phyloP scores from a whole-genome alignment of 2,113 vertebrate genomes.

The Festucalex cinctus region DNA sequence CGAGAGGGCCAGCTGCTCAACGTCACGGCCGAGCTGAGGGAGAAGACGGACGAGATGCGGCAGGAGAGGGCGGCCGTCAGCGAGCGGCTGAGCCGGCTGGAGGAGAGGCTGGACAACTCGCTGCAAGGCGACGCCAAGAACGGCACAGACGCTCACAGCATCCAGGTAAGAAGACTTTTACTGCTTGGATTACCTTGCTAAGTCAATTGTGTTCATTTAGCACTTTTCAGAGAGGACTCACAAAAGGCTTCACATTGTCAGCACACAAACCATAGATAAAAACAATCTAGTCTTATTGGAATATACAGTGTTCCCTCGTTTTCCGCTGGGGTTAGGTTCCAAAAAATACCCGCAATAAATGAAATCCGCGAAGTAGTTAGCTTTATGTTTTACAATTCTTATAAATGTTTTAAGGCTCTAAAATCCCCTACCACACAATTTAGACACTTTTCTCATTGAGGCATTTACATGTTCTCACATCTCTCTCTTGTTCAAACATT shows the following conservation, averaged over 20 bases:
- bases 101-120: conserved; percentile 69
- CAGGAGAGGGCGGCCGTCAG: conserved; percentile 66
- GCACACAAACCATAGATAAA: neutral
- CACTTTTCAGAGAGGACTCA: neutral
- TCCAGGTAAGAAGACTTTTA: conserved; percentile 63
- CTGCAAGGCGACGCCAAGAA: conserved; percentile 55
- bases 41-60: conserved; percentile 72
- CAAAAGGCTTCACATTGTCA: neutral
- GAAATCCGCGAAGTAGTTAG: no score
- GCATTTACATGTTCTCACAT: no score
- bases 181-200: neutral
- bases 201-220: neutral
- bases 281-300: neutral
- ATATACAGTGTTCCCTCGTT: no score
- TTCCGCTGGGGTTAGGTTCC: no score
- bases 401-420: no score
- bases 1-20: conserved; percentile 72
- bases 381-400: no score
- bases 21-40: conserved; percentile 66
- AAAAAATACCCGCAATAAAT: no score
- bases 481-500: no score
- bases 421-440: no score
- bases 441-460: no score
- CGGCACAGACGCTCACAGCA: conserved; percentile 52
- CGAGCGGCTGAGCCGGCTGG: conserved; percentile 72